Evolutionary conservation across 1,140 invertebrate species (phyloP).

Genomic region (Alviniconcha marisindica): DNA sequence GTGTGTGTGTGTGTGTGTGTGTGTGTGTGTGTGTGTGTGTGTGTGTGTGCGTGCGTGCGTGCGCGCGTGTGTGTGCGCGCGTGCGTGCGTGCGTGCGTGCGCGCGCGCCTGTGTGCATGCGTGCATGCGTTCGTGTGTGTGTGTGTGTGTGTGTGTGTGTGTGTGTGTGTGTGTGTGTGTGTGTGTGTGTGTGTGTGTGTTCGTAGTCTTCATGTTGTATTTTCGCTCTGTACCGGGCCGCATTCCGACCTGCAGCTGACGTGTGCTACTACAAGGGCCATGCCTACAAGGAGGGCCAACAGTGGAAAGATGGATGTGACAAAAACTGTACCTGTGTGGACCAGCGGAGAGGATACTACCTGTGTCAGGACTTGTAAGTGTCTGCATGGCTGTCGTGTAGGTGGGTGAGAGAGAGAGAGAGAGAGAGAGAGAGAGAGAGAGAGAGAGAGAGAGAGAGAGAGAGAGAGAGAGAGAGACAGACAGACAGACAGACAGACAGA

Average conservation of each 20-base stretch:
- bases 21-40: neutral
- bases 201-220: no score
- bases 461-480: neutral
- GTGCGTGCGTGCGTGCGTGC: neutral
- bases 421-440: no score
- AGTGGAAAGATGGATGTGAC: slow-evolving; percentile 56
- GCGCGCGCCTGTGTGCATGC: neutral
- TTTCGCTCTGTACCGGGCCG: neutral
- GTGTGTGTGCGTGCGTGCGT: slow-evolving; percentile 15
- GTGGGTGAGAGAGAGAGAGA: neutral
- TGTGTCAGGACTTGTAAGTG: slow-evolving; percentile 42
- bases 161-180: neutral
- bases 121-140: slow-evolving; percentile 18
- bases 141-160: slow-evolving; percentile 22
- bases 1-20: neutral
- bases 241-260: slow-evolving; percentile 44
- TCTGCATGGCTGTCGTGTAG: no score
- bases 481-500: neutral
- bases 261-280: slow-evolving; percentile 55
- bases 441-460: neutral
- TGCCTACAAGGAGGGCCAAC: slow-evolving; percentile 48
- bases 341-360: slow-evolving; percentile 51
- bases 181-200: neutral
- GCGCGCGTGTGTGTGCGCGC: neutral
- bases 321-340: slow-evolving; percentile 53